These are phyloP conservation scores for Amorpha juglandis DNA, from an alignment of 2,888 invertebrate genomes.

Conservation along the genomic window DNA sequence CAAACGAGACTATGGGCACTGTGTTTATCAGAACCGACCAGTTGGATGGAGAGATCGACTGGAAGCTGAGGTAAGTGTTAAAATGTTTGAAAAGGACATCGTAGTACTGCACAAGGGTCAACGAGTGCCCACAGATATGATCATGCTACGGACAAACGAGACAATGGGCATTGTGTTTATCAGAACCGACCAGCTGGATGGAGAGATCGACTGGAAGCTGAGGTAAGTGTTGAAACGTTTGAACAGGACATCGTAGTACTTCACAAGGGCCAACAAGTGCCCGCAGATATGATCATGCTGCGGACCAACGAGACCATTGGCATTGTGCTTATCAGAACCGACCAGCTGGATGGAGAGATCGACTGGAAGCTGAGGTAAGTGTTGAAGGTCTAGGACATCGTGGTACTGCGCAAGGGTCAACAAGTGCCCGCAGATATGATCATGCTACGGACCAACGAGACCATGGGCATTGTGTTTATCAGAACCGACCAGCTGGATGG, in stretches of 20 bases:
- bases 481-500: slow-evolving; percentile 99
- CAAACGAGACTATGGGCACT: slow-evolving; percentile 96
- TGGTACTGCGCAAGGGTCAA: slow-evolving; percentile 85
- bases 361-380: slow-evolving; percentile 87
- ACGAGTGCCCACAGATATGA: slow-evolving; percentile 98
- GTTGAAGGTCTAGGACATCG: slow-evolving; percentile 82
- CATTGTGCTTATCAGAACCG: slow-evolving; percentile 98
- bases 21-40: slow-evolving; percentile 99
- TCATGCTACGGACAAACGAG: slow-evolving; percentile 96
- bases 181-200: slow-evolving; percentile 98
- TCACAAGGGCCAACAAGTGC: slow-evolving; percentile 92
- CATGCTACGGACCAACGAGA: slow-evolving; percentile 95
- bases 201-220: slow-evolving; percentile 87
- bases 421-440: slow-evolving; percentile 99
- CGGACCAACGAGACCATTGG: slow-evolving; percentile 97
- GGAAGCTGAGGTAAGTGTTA: slow-evolving; percentile 88
- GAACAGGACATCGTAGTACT: no score
- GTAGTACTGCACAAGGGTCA: slow-evolving; percentile 84
- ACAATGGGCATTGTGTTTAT: slow-evolving; percentile 98
- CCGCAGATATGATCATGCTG: slow-evolving; percentile 97
- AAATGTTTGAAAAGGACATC: slow-evolving; percentile 79
- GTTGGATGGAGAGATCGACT: slow-evolving; percentile 92
- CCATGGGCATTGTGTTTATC: slow-evolving; percentile 97
- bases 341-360: slow-evolving; percentile 95
- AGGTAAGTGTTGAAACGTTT: slow-evolving; percentile 88